phyloP scores from a whole-genome alignment of 2,797 vertebrate genomes.

The Champsocephalus esox region DNA sequence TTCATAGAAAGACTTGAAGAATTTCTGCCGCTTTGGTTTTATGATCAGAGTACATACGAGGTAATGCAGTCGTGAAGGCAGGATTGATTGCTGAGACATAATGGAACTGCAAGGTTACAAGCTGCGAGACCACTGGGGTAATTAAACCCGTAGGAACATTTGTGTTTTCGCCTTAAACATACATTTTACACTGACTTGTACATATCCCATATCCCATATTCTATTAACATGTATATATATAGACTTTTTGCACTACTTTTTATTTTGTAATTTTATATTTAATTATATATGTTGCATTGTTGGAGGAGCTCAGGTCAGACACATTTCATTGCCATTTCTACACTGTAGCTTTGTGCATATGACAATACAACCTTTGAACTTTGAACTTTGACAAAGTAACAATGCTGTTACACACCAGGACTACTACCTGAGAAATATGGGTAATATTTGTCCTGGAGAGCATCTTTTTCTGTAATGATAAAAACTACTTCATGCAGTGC shows the following conservation, averaged over 20 bases:
- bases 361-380: too few species aligned
- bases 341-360: too few species aligned
- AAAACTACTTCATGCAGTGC: background rate
- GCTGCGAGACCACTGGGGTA: constrained; percentile 35
- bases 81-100: constrained; percentile 31
- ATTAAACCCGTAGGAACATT: constrained; percentile 33
- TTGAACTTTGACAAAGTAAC: background rate
- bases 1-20: constrained; percentile 19
- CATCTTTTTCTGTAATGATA: background rate
- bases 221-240: too few species aligned
- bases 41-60: constrained; percentile 37
- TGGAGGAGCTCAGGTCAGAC: too few species aligned
- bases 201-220: too few species aligned
- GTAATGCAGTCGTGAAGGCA: constrained; percentile 60
- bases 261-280: too few species aligned
- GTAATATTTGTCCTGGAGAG: background rate
- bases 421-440: background rate
- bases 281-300: too few species aligned
- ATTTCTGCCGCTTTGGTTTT: constrained; percentile 49
- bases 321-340: too few species aligned
- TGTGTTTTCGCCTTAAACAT: constrained; percentile 22
- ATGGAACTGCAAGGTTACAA: constrained; percentile 48
- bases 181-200: constrained; percentile 1
- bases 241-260: too few species aligned
- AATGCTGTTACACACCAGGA: background rate